Conservation (phyloP, 2,888 invertebrate species). For the Ichneumon xanthorius region DNA sequence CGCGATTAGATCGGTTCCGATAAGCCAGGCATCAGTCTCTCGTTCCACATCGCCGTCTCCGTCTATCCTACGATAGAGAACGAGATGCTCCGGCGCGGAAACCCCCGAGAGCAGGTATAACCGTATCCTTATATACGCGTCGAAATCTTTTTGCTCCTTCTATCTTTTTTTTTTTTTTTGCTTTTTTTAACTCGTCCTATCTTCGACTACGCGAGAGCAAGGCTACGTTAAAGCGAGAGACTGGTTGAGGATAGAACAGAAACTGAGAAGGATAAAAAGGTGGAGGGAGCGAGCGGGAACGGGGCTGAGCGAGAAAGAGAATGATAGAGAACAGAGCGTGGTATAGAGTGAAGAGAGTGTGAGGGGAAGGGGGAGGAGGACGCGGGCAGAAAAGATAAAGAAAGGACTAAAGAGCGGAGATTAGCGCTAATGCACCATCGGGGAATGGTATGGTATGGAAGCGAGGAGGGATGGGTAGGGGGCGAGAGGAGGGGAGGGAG, state of each 20-base stretch:
- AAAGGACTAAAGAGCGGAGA: constrained; percentile 85
- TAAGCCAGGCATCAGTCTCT: constrained; percentile 68
- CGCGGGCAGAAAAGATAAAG: constrained; percentile 82
- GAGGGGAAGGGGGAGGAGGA: constrained; percentile 52
- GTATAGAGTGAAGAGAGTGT: constrained; percentile 65
- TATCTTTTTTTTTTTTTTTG: constrained; percentile 86
- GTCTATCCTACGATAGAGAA: constrained; percentile 40
- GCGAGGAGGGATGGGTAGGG: constrained; percentile 68
- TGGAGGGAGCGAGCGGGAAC: constrained; percentile 54
- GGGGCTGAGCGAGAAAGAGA: constrained; percentile 65
- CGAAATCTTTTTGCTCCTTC: constrained; percentile 83
- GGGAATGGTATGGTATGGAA: constrained; percentile 72
- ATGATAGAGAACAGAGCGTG: constrained; percentile 58
- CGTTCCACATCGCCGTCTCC: constrained; percentile 64
- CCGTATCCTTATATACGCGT: constrained; percentile 52
- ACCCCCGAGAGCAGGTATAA: constrained; percentile 26
- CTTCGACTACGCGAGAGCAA: constrained; percentile 71
- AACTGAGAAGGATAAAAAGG: constrained; percentile 60
- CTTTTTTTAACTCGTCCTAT: constrained; percentile 71
- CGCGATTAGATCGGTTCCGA: constrained; percentile 70
- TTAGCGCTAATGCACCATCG: constrained; percentile 85
- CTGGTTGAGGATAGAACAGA: constrained; percentile 44
- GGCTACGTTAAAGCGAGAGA: constrained; percentile 60
- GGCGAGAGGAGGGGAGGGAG: constrained; percentile 73
- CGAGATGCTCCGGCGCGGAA: constrained; percentile 22